Conservation (phyloP, 2,113 vertebrate species). For the Xenotilapia longispinis region DNA sequence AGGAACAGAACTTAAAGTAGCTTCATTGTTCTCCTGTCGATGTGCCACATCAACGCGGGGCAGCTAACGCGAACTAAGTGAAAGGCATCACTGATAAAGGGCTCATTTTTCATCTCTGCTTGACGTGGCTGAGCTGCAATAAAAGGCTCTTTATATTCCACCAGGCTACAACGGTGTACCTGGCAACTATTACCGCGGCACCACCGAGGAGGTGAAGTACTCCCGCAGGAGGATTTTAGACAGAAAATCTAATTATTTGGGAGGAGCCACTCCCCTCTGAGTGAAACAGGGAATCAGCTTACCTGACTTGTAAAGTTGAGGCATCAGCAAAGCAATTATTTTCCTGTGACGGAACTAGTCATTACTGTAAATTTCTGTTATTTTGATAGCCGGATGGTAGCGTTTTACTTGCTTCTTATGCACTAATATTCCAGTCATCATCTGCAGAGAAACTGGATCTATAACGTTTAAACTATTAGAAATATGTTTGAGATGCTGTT, state of each 20-base stretch:
- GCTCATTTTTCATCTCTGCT: not conserved
- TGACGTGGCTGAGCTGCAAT: constrained; percentile 26
- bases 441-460: not conserved
- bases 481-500: not conserved
- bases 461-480: not conserved
- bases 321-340: not conserved
- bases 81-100: not conserved
- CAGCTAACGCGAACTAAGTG: not conserved
- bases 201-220: not conserved
- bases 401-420: not conserved
- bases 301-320: not conserved
- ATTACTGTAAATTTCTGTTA: not conserved
- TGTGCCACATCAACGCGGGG: not conserved
- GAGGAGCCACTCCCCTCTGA: not conserved
- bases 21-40: not conserved
- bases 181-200: not conserved
- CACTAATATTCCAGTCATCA: not conserved
- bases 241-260: not conserved
- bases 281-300: not conserved
- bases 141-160: constrained; percentile 31
- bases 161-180: constrained; percentile 8
- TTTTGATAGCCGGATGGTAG: not conserved
- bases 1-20: not conserved
- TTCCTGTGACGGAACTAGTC: not conserved
- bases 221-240: not conserved